These are phyloP conservation scores for Melozone crissalis DNA, from an alignment of 2,113 vertebrate genomes.

Conservation along the genomic window DNA sequence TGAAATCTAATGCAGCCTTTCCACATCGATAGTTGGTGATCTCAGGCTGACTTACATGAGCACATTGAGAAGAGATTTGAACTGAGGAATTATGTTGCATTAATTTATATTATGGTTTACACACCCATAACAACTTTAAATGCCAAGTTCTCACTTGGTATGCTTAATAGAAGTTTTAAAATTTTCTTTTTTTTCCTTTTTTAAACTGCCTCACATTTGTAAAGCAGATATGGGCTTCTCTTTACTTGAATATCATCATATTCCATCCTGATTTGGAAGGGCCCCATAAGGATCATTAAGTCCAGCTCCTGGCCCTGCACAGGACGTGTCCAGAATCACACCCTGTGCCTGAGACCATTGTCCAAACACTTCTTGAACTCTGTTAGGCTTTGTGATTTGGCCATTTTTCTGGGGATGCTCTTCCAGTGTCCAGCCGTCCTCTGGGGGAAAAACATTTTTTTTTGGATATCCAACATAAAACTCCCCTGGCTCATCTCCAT, in stretches of 20 bases:
- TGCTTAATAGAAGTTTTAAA: background rate
- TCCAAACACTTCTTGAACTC: background rate
- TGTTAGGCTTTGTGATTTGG: background rate
- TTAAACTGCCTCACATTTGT: background rate
- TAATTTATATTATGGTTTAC: background rate
- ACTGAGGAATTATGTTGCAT: background rate
- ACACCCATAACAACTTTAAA: background rate
- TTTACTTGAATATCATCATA: background rate
- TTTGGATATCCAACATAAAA: background rate
- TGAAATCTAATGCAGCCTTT: background rate
- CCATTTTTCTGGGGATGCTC: accelerated
- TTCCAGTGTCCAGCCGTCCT: background rate
- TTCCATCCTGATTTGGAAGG: background rate
- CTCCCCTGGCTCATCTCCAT: background rate
- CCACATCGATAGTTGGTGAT: background rate
- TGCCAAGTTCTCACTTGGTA: background rate
- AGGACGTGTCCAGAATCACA: background rate
- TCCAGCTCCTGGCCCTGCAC: background rate
- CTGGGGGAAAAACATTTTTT: background rate
- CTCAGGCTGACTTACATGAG: background rate
- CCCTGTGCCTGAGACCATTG: background rate
- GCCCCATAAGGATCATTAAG: background rate
- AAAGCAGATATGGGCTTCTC: background rate
- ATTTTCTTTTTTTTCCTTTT: background rate
- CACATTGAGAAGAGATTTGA: background rate